Evolutionary conservation across 2,113 vertebrate genomes (phyloP), one percentile per base, ranked within the genome.

Genomic region (Pao palembangensis): DNA sequence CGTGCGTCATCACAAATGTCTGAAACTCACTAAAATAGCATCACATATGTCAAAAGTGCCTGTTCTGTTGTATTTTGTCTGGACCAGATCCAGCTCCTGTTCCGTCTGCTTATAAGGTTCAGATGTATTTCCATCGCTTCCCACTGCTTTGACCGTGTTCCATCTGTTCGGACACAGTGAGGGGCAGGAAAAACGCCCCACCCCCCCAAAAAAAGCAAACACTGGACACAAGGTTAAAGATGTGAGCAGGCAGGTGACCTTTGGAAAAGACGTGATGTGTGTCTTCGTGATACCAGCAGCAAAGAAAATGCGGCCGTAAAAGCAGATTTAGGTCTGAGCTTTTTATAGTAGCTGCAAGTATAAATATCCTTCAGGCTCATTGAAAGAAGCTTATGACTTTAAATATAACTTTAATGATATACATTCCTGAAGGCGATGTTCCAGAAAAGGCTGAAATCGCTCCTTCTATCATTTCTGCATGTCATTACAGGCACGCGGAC

Each of bases 121-220:
- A 59, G 73, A 76, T 67, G 34, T 59, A 68, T 78, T 81, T 67
- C 67, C 66, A 57, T 78, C 55, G 64, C 75, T 79, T 75, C 64
- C 79, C 54, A 52, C 67, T 50, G 55, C 66, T 84, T 76, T 71
- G 48, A 83, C 71, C 74, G 23, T 48, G 63, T 75, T 84, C 83
- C 83, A 87, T 87, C 88, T 88, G 80, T 68, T 85, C 55, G 60
- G 58, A 53, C 80, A 58, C 72, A 64, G 76, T 38, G 7, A 75
- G 81, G 71, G 59, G 58, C 51, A 11, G 5, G 5, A 28, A 28
- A 28, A 28, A 28, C 23, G 23, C 23, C 23, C 5, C 23, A 28
- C 25, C 25, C 25, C 5, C 25, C 25, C 25, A 28, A 28, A 28
- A 28, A 4, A 28, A 31, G 5, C 8, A 38, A 38, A 38, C 49